Conservation (phyloP, 2,888 invertebrate species). For the Acronicta aceris region DNA sequence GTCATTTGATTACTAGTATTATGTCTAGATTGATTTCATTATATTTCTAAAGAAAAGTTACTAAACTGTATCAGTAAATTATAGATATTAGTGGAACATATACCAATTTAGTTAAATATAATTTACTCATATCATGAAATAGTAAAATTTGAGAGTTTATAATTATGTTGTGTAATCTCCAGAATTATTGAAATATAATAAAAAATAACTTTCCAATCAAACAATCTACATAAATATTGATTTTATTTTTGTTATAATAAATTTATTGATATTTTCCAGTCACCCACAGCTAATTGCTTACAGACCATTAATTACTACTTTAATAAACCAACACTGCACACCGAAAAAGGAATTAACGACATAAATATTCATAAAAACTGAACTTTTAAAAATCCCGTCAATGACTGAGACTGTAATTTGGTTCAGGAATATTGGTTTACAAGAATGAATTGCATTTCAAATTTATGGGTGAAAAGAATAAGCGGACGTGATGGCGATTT, state of each 20-base stretch:
- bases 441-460: constrained; percentile 53
- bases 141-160: no score
- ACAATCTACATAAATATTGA: background rate
- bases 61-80: no score
- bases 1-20: constrained; percentile 3
- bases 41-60: no score
- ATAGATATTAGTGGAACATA: no score
- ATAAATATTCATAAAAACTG: constrained; percentile 6
- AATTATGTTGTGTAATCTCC: no score
- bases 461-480: constrained; percentile 45
- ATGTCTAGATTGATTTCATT: background rate
- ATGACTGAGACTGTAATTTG: constrained; percentile 12
- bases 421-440: constrained; percentile 34
- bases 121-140: no score
- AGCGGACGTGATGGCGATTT: constrained; percentile 10
- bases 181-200: no score
- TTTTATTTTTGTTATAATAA: background rate
- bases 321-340: constrained; percentile 6
- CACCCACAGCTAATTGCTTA: constrained; percentile 5
- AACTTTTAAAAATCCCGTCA: constrained; percentile 9
- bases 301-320: constrained; percentile 7
- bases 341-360: constrained; percentile 1
- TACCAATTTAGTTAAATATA: no score
- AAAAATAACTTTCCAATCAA: background rate
- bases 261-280: constrained; percentile 7